Base-by-base conservation (phyloP, 23 tunicate species). In the Halocynthia roretzi region DNA sequence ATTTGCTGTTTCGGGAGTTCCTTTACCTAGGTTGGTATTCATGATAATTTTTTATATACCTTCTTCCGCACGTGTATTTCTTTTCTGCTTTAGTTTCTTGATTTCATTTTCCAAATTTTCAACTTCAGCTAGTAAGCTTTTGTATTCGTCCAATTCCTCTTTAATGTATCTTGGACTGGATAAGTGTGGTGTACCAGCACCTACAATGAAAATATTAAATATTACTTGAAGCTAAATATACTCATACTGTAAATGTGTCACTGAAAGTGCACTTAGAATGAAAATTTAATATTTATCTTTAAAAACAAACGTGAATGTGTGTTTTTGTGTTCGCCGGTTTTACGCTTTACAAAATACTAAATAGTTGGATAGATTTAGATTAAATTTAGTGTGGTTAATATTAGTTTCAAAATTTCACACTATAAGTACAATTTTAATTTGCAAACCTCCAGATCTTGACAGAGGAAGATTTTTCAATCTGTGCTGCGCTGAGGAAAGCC, bases 41-140 rank as follows among this genome's bases (percentile, higher is more conserved):
- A 31, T 31, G 44, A 31, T 31, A 31, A 31, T 31, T 31, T 31
- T 31, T 31, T 31, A 31, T 23, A 67, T 71, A 74, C 78, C 78
- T 74, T 53, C 49, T 53, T 50, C 21, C 65, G 44, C 44, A 31
- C 54, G 1, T 56, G 56, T 50, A 40, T 54, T 74, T 74, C 19
- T 74, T 64, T 74, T 74, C 14, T 74, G 64, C 64, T 73, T 72
- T 23, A 85, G 61, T 50, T 73, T 75, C 21, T 80, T 52, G 20
- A 85, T 51, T 53, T 85, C 73, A n/a, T 74, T 71, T 58, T 85
- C 81, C 54, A 80, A 85, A 8, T 58, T 62, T 53, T 85, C 76
- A 48, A 85, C 66, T 40, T 85, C 90, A 12, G 74, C 80, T 8
- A 82, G 62, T n/a, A 84, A 31, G 56, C 51, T 84, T 80, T 81